A percentile compares a stretch with the other conserved stretches of the same genome.
phyloP scores from a whole-genome alignment of 2,888 invertebrate species.

The Drosophila kuntzei region DNA sequence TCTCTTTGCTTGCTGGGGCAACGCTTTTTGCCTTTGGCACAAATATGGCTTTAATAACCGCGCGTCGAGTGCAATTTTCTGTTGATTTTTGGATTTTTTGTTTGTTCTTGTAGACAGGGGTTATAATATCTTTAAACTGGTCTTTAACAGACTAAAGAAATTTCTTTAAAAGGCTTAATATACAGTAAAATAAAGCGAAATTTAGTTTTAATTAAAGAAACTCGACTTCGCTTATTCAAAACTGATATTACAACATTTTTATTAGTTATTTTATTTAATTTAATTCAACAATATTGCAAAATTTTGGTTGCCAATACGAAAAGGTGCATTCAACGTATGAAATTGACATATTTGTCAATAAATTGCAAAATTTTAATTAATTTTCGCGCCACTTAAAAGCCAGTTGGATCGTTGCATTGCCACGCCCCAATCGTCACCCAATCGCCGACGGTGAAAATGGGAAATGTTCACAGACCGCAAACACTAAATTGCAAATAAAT shows the following conservation, averaged over 20 bases:
- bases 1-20: conserved; percentile 21
- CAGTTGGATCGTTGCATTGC: conserved; percentile 31
- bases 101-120: conserved; percentile 45
- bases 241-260: neutral
- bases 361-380: conserved; percentile 77
- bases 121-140: conserved; percentile 18
- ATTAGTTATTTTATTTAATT: conserved; percentile 7
- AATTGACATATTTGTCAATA: conserved; percentile 75
- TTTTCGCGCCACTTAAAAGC: conserved; percentile 78
- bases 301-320: neutral
- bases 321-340: conserved; percentile 14
- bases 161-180: conserved; percentile 1
- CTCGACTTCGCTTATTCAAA: neutral
- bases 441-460: conserved; percentile 30
- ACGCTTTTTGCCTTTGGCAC: conserved; percentile 65
- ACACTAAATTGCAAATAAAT: conserved; percentile 79
- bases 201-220: neutral
- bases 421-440: conserved; percentile 23
- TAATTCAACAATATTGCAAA: conserved; percentile 1
- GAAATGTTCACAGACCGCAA: conserved; percentile 68
- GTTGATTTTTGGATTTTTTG: conserved; percentile 63
- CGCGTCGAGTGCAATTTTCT: conserved; percentile 53
- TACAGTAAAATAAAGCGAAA: neutral
- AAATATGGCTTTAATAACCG: conserved; percentile 78
- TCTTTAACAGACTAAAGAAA: conserved; percentile 9